Base-by-base conservation (phyloP, 1,140 invertebrate species). In the Himalopsyche phryganea region DNA sequence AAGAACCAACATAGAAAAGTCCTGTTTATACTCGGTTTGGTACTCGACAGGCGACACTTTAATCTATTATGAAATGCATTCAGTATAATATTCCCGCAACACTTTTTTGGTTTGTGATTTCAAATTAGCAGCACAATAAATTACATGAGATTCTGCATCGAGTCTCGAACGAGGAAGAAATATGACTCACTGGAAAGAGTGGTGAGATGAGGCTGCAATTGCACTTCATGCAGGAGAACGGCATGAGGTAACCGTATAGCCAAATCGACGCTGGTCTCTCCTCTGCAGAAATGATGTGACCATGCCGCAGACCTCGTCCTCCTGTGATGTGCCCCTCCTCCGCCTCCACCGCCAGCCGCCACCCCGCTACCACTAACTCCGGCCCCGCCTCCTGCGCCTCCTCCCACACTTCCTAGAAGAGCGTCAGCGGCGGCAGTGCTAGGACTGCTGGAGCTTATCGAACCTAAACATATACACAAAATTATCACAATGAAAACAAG, bases 241-340 rank as follows among this genome's bases (percentile, higher is more conserved):
- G 92, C 91, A 70, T 90, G 94, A 1, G 92, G 92, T 62, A 96
- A 73, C n/a, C 85, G 87, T 15, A 96, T 83, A 5, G 86, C 90
- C 5, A 96, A 78, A 70, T 94, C 91, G 0, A 94, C 87, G 76
- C 88, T 91, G 7, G 84, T 84, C 75, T 96, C 92, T 65, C 93
- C 90, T 0, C 91, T 90, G 73, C 92, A 93, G 75, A 94, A 96
- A 73, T 95, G 91, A 73, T 95, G 94, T 28, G 90, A 90, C 90
- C 92, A 94, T 38, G 92, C 89, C 1, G 93, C 87, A 6, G 90
- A 90, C 50, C 92, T 80, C 0, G 92, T 89, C 61, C 92, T 76
- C 61, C 91, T 79, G 64, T 94, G 89, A 11, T 90, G 86, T 0
- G 86, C 83, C 73, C 81, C 67, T 19, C 90, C 87, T 6, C 87